Base-by-base conservation (phyloP, 2,888 invertebrate species). In the Galerucella nymphaeae region DNA sequence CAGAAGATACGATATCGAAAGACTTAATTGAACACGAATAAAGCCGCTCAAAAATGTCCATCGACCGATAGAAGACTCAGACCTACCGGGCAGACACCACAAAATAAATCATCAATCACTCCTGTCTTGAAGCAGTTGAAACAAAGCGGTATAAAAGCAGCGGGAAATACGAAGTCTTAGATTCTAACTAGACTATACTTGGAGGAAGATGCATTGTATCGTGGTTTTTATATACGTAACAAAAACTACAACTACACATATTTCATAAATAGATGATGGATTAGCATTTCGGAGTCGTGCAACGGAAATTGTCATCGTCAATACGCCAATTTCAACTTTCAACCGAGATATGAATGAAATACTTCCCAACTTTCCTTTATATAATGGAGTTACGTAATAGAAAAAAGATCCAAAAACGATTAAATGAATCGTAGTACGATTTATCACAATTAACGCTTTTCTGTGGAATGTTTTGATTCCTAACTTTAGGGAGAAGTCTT, bases 21-120 rank as follows among this genome's bases (percentile, higher is more conserved):
- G 74, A 77, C 70, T 79, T 79, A 81, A 81, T 80, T 78, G 81
- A 81, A 81, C 81, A 79, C 79, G 78, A 76, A 78, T 80, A 80
- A 78, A 79, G 78, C 78, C 74, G 77, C 79, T 73, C 74, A 71
- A 74, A 79, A 78, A 76, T 75, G 75, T 76, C 76, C 78, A 72
- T 76, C 72, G 82, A 80, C 80, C 82, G 80, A 82, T 82, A 81
- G 82, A 82, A 80, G 77, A 71, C 71, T 76, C 75, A 83, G 85
- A 86, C 85, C 85, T 82, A 85, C 85, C 85, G 84, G 84, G 83
- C 85, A 83, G 85, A 83, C 85, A 85, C 85, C 86, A 85, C 85
- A 85, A 85, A 85, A 85, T 85, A 85, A 85, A 86, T 81, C 87
- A 87, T 87, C 86, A 87, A 87, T 87, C 87, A 87, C 84, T 80